Base-by-base conservation (phyloP, 2,888 invertebrate genomes). In the Microplitis manilae region DNA sequence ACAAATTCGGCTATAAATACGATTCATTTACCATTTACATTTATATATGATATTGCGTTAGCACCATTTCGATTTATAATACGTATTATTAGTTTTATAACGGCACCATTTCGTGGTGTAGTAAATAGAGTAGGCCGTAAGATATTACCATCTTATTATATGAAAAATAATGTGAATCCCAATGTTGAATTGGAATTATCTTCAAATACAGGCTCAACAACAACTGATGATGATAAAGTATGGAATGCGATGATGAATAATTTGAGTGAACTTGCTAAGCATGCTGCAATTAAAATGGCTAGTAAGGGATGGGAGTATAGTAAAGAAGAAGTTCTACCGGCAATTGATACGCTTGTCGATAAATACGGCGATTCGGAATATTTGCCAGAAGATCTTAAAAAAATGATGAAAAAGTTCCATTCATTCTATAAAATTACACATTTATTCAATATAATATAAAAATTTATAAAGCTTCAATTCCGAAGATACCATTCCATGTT, bases 281-380 rank as follows among this genome's bases (percentile, higher is more conserved):
- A 5, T 40, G 40, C 5, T 40, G 39, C 40, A 1, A 15, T 68
- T 15, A 40, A 68, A 15, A 68, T 68, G 50, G 5, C 39, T 15
- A 17, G n/a, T 13, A 6, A 6, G 17, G 39, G 39, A 68, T 68
- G 68, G 68, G 68, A 68, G 15, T 17, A 40, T 39, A 15, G 68
- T 15, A 84, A 82, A 68, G 6, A 5, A 13, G 38, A n/a, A 62
- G 7, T 82, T 4, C 74, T 85, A 6, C 84, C 84, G 30, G n/a
- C 7, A 9, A 1, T 84, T 20, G 82, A 85, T 69, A 6, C 64
- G 0, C 41, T 73, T 5, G 13, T 80, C 17, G 78, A 79, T 8
- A 40, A 50, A 15, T 60, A 79, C 6, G 50, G 60, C 6, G 38
- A 78, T 2, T 77, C 79, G 4, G 59, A 77, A 6, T 41, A 61